Conservation (phyloP, 2,888 invertebrate species). For the Philereme vetulata region DNA sequence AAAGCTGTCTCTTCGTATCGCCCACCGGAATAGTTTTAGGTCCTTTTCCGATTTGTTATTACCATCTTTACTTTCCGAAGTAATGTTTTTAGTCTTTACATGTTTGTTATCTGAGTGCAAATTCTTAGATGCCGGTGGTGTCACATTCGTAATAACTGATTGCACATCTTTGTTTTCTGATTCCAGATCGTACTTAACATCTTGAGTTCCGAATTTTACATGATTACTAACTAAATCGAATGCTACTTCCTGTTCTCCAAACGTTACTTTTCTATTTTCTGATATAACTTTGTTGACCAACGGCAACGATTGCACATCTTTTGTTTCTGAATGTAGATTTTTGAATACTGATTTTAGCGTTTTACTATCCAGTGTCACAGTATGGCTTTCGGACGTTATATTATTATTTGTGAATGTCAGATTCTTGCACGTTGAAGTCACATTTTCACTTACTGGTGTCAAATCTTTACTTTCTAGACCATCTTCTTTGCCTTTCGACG, state of each 20-base stretch:
- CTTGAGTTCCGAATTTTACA: too few species aligned
- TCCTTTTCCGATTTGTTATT: slow-evolving; percentile 38
- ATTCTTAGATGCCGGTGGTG: too few species aligned
- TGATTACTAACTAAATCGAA: too few species aligned
- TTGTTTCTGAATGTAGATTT: not conserved
- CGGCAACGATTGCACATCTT: not conserved
- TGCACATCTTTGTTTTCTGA: slow-evolving; percentile 3
- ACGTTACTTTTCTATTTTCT: slow-evolving; percentile 3
- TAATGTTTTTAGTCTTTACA: not conserved
- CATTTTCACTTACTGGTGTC: not conserved
- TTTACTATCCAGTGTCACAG: not conserved
- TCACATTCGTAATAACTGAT: not conserved
- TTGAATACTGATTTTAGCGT: not conserved
- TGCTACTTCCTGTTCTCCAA: not conserved
- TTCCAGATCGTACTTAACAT: not conserved
- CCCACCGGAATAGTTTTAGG: slow-evolving; percentile 50
- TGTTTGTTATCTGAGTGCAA: not conserved
- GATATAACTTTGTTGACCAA: not conserved
- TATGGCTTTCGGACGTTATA: not conserved
- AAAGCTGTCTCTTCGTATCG: slow-evolving; percentile 69
- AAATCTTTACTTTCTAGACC: not conserved
- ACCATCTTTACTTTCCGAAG: slow-evolving; percentile 4
- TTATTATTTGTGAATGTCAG: not conserved
- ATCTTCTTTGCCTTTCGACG: not conserved
- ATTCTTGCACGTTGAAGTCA: not conserved